Conservation (phyloP, 2,113 vertebrate species). For the Salvelinus namaycush region DNA sequence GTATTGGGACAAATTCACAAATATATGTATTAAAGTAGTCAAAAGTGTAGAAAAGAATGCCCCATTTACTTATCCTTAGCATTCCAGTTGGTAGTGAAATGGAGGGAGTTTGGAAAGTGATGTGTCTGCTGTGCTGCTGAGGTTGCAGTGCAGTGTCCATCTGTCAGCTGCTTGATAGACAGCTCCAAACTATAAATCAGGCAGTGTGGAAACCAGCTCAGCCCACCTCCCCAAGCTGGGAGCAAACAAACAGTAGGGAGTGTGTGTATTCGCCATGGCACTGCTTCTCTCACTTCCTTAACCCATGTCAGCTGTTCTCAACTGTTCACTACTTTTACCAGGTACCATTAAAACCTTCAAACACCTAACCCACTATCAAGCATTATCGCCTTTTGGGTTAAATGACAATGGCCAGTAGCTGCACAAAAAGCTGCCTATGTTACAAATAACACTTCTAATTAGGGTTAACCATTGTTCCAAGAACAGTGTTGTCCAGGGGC, state of each 20-base stretch:
- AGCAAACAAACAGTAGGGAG: constrained; percentile 43
- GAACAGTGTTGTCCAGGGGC: background rate
- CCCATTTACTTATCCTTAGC: constrained; percentile 26
- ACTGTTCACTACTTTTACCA: background rate
- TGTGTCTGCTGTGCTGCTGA: constrained; percentile 1
- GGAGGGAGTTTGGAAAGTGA: constrained; percentile 39
- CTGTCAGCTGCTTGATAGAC: constrained; percentile 72
- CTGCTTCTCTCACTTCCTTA: constrained; percentile 18
- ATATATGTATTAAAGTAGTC: no score
- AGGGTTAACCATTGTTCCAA: background rate
- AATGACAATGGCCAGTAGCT: background rate
- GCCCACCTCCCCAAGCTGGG: constrained; percentile 22
- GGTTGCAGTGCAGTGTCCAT: constrained; percentile 33
- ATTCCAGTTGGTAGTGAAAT: constrained; percentile 34
- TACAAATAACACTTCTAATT: background rate
- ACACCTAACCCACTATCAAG: background rate
- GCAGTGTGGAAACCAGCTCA: constrained; percentile 36
- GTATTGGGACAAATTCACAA: no score
- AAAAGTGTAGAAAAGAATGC: background rate
- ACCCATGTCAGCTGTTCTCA: background rate
- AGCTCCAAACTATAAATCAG: constrained; percentile 72
- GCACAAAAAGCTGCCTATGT: background rate
- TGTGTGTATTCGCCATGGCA: constrained; percentile 20
- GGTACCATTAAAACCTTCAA: background rate
- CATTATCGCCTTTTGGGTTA: background rate